Evolutionary conservation across 2,113 vertebrate species (phyloP), one percentile per base, ranked within the genome.

Genomic region (Chloroceryle aenea): DNA sequence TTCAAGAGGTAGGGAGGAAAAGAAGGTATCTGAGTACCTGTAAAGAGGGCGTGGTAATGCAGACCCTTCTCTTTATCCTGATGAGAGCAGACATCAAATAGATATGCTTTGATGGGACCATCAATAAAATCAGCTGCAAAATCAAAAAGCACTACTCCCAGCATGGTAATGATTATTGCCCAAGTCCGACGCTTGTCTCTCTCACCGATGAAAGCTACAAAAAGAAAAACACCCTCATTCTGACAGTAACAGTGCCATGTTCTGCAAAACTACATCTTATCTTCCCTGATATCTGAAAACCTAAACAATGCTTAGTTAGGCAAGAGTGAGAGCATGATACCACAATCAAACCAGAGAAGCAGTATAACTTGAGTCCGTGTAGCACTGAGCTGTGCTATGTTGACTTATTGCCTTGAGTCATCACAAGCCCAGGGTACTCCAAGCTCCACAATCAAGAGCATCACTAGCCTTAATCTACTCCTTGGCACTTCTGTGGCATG

Each of bases 71-170:
- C 99, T 95, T 99, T 99, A 97, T 99, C 99, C 89, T 97, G 95
- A 81, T 99, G 98, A n/a, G 98, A 99, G 92, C 99, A 99, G 96
- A 99, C 99, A 77, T 99, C 99, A 97, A 99, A 99, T 93, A 99
- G 98, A 97, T 99, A 99, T 0, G 99, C 99, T 97, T 99, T 99
- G 95, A 99, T 99, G 66, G 99, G 99, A 27, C 99, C 99, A 55
- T 99, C 99, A 47, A 99, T 99, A 97, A 99, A 99, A 96, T 99
- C 99, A 30, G 99, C 99, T 18, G 99, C 98, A 96, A 99, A 99
- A 97, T 99, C 99, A 93, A 99, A 99, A 94, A 99, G 97, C 78
- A 99, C 99, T 38, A 99, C 99, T 21, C 99, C 99, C 36, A 98
- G 95, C 99, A 99, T 99, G 95, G 99, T 99, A 95, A 98, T 90